Percentiles rank a stretch among this genome's conserved stretches.
Conservation (phyloP, 2,113 vertebrate species). For the Crocuta crocuta region DNA sequence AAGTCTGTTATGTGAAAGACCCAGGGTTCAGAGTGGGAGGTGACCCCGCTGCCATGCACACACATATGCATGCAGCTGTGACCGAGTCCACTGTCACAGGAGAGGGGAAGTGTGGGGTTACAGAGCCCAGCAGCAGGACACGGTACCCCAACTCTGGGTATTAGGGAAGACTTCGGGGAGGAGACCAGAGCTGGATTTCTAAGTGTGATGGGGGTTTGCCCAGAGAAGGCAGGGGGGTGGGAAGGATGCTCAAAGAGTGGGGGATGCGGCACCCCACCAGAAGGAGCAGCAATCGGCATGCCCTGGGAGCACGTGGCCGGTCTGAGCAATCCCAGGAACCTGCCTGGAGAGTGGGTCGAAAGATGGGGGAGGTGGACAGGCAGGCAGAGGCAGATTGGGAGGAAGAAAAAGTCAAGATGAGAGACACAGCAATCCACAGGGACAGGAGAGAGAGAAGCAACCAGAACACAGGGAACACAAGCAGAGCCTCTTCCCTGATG, state of each 20-base stretch:
- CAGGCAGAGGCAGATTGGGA: background rate
- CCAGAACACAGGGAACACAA: accelerated
- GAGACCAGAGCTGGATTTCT: background rate
- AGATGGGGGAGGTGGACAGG: background rate
- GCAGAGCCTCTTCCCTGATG: background rate
- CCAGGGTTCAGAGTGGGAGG: background rate
- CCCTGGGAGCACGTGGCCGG: accelerated
- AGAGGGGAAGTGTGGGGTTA: background rate
- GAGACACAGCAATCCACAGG: background rate
- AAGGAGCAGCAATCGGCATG: accelerated
- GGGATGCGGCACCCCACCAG: accelerated
- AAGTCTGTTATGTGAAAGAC: background rate
- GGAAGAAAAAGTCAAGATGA: background rate
- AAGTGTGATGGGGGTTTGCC: background rate
- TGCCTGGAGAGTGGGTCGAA: background rate
- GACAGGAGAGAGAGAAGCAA: background rate
- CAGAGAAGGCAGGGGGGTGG: background rate
- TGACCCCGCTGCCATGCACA: background rate
- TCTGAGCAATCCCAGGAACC: background rate
- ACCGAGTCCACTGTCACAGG: too few species aligned
- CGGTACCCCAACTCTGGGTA: background rate
- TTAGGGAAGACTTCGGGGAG: background rate
- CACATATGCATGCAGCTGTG: accelerated
- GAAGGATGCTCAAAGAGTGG: accelerated
- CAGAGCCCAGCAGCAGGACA: background rate